A percentile compares a stretch with the other conserved stretches of the same genome.
phyloP scores from a whole-genome alignment of 2,113 vertebrate species.

The Sciurus niger region DNA sequence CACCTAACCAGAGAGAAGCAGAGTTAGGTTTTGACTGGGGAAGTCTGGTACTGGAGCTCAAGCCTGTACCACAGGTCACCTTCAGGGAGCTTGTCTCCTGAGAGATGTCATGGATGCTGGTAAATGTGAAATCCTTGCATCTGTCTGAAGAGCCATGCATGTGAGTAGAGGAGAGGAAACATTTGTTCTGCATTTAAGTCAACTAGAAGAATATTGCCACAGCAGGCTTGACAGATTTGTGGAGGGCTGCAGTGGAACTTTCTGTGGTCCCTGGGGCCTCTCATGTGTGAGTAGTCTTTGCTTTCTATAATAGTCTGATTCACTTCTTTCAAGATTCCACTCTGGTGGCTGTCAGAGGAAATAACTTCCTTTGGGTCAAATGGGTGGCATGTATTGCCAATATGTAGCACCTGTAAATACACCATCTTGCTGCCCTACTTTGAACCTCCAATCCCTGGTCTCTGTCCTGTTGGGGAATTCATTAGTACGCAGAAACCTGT shows the following conservation, averaged over 20 bases:
- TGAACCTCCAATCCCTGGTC: slow-evolving; percentile 45
- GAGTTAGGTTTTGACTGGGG: neutral
- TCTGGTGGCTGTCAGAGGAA: slow-evolving; percentile 65
- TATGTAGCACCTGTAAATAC: slow-evolving; percentile 74
- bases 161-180: neutral
- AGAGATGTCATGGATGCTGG: neutral
- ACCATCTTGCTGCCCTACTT: slow-evolving; percentile 44
- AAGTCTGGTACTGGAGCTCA: neutral
- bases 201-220: neutral
- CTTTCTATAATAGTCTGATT: slow-evolving; percentile 8
- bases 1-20: neutral
- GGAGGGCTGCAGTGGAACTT: neutral
- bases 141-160: neutral
- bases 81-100: neutral
- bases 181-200: neutral
- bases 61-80: neutral
- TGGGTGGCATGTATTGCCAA: slow-evolving; percentile 73
- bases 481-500: neutral
- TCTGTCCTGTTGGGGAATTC: slow-evolving; percentile 17
- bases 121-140: neutral
- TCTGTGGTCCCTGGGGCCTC: neutral
- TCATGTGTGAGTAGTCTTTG: slow-evolving; percentile 49
- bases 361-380: slow-evolving; percentile 63
- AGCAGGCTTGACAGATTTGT: neutral
- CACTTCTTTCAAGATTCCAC: slow-evolving; percentile 65